Evolutionary conservation across 2,888 invertebrate genomes (phyloP), one percentile per base, ranked within the genome.

Genomic region (Hydraecia micacea): DNA sequence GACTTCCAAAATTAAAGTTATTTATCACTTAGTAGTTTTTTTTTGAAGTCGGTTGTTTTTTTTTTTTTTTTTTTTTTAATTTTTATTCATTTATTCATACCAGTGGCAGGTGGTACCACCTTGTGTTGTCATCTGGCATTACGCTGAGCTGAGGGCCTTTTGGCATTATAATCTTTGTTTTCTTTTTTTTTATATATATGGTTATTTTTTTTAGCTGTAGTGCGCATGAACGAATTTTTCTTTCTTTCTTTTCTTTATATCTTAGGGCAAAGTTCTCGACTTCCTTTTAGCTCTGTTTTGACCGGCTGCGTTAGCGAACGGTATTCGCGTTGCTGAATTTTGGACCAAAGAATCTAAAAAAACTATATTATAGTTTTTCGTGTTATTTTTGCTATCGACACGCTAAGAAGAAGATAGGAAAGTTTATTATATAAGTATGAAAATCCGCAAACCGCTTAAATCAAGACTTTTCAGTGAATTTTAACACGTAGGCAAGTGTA

Each of bases 401-500:
- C 55, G 25, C 25, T 55, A 55, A 55, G 25, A 18, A n/a, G 9
- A 25, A 11, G 4, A 25, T 9, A 55, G 9, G 25, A 55, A 21
- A 25, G 8, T 25, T 52, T 9, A 39, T 39, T 39, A 39, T 42
- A 42, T 42, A 42, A 42, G 9, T 42, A 42, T 42, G 9, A 39
- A 39, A 39, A 42, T 42, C n/a, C 21, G 2, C 28, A 21, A 79
- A 21, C n/a, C 0, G 32, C 21, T 49, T 65, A 83, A 75, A 82
- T 55, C 8, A 55, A 28, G 39, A 49, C 1, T 6, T 21, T 32
- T 28, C 39, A 2, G 32, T 83, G 77, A 79, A n/a, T 82, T 76
- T 58, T 58, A 63, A 13, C 82, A 87, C 83, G 83, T 81, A 78
- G 67, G 60, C 69, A 72, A 83, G 82, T 88, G 89, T 86, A 88